Evolutionary conservation across 2,113 vertebrate genomes (phyloP).

Genomic region (Hippolais icterina): DNA sequence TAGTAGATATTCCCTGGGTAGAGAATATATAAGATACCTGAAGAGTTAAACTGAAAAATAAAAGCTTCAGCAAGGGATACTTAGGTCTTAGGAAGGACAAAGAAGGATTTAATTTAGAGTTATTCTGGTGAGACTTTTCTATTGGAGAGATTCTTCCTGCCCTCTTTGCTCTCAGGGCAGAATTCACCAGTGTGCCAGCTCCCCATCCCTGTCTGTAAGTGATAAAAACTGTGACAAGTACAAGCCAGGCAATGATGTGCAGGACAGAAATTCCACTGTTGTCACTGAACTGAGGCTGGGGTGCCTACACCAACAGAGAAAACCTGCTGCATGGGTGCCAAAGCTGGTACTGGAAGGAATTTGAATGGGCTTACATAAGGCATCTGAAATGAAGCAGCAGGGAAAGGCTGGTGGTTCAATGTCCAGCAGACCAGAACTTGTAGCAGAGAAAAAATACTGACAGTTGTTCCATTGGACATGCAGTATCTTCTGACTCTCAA

Average conservation of each 20-base stretch:
- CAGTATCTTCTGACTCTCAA: background rate
- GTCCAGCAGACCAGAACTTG: background rate
- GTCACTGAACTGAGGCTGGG: background rate
- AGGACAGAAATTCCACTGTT: background rate
- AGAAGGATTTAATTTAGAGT: background rate
- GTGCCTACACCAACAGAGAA: background rate
- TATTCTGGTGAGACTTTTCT: background rate
- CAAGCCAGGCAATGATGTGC: background rate
- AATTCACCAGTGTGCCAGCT: background rate
- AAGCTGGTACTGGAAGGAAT: background rate
- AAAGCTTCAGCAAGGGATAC: background rate
- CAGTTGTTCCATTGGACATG: background rate
- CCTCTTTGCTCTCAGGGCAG: background rate
- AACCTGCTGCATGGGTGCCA: background rate
- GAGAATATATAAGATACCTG: background rate
- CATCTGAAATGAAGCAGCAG: background rate
- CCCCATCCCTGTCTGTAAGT: background rate
- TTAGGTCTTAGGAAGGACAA: background rate
- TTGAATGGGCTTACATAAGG: background rate
- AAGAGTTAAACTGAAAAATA: background rate
- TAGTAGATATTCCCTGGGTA: background rate
- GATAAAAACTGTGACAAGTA: background rate
- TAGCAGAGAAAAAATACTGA: background rate
- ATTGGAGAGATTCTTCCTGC: background rate
- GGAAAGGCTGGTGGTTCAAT: background rate